Evolutionary conservation across 2,797 vertebrate species (phyloP).

Genomic region (Rousettus madagascariensis): DNA sequence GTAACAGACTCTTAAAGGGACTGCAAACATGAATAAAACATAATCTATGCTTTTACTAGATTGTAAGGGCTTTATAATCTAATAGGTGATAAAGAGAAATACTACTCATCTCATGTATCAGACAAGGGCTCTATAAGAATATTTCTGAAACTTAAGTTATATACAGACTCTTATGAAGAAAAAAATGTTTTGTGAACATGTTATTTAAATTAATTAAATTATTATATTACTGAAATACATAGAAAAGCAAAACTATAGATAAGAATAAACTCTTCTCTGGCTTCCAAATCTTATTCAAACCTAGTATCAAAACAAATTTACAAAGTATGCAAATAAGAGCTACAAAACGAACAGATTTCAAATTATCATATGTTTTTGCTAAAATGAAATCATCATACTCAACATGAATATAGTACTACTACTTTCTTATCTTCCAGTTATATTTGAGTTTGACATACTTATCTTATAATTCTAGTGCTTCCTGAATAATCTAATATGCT

Average conservation of each 20-base stretch:
- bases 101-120: neutral
- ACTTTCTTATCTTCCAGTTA: neutral
- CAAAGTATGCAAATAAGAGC: neutral
- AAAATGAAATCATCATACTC: neutral
- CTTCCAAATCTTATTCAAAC: neutral
- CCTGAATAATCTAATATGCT: neutral
- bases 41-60: neutral
- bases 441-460: neutral
- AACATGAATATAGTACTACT: neutral
- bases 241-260: slow-evolving; percentile 13
- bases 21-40: neutral
- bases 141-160: slow-evolving; percentile 9
- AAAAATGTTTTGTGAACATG: neutral
- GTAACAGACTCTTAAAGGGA: neutral
- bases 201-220: slow-evolving; percentile 5
- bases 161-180: neutral
- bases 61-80: neutral
- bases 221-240: neutral
- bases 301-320: slow-evolving; percentile 12
- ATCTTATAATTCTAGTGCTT: neutral
- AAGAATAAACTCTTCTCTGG: neutral
- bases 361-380: neutral
- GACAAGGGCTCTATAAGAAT: neutral
- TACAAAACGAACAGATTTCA: slow-evolving; percentile 37
- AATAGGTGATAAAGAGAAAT: neutral